Conservation (phyloP, 2,797 vertebrate genomes). For the Brachymystax lenok region DNA sequence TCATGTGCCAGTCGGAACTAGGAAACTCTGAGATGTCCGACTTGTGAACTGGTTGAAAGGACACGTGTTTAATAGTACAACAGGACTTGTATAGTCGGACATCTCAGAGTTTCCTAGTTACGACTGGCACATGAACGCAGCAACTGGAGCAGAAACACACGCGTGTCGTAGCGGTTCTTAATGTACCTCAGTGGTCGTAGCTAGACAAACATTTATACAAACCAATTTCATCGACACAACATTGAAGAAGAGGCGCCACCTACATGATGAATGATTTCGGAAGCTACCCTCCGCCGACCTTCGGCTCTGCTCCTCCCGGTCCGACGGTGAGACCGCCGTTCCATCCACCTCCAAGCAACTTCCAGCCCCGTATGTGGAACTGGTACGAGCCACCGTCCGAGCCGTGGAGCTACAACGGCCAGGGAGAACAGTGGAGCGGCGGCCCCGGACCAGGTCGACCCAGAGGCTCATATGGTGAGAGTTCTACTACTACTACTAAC, state of each 20-base stretch:
- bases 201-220: neutral
- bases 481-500: neutral
- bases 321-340: slow-evolving; percentile 29
- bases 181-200: neutral
- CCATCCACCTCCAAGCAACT: slow-evolving; percentile 49
- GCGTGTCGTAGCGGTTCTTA: neutral
- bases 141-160: neutral
- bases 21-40: no score
- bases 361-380: slow-evolving; percentile 70
- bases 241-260: neutral
- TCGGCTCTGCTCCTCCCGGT: slow-evolving; percentile 47
- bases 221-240: neutral
- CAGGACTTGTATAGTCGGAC: no score
- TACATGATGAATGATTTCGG: slow-evolving; percentile 53
- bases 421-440: slow-evolving; percentile 36
- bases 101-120: no score
- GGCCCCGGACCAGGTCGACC: slow-evolving; percentile 3
- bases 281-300: slow-evolving; percentile 69
- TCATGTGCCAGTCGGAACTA: no score
- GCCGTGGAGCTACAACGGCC: slow-evolving; percentile 32
- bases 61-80: no score
- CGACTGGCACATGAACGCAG: no score
- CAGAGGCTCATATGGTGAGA: neutral
- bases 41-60: no score
- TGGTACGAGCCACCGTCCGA: slow-evolving; percentile 61